Evolutionary conservation across 2,888 invertebrate species (phyloP), one percentile per base, ranked within the genome.

Genomic region (Lithophane socia): DNA sequence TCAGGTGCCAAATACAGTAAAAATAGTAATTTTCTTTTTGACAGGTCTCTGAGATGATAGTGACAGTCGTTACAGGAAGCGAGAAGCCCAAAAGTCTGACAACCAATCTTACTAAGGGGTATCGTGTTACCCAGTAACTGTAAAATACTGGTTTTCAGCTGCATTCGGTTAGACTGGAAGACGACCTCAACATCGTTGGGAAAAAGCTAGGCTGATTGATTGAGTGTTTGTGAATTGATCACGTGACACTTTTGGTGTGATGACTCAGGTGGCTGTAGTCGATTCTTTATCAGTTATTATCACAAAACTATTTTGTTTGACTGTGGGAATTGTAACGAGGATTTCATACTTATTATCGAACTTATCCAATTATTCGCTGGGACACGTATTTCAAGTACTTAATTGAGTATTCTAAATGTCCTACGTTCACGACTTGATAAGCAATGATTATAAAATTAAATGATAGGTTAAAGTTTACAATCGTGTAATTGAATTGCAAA

Each of bases 401-500:
- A 66, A 70, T 70, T 79, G 73, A 68, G 69, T 56, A 83, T 83
- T 79, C 58, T 3, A 73, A 84, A 79, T 77, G 72, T 66, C 73
- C 64, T 47, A 52, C 54, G 18, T 75, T 65, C 71, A 75, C 77
- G 67, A 69, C 58, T 75, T 77, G 83, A 85, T 87, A 86, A 80
- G 78, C 76, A 83, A 80, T 85, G 75, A 87, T 85, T 85, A 87
- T 87, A 73, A 75, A 86, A 84, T 86, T 77, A 83, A 77, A 75
- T 73, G 79, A 66, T 82, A 82, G 82, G 85, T 79, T 66, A 79
- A 75, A 84, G 87, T 86, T 86, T 83, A 80, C 58, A 77, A 78
- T 85, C 85, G 85, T 86, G 87, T 83, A 80, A 85, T 87, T 87
- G 83, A 87, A 86, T 87, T 84, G 85, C 85, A 85, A 84, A 84